Evolutionary conservation across 2,797 vertebrate genomes (phyloP).

Genomic region (Lutjanus argentimaculatus): DNA sequence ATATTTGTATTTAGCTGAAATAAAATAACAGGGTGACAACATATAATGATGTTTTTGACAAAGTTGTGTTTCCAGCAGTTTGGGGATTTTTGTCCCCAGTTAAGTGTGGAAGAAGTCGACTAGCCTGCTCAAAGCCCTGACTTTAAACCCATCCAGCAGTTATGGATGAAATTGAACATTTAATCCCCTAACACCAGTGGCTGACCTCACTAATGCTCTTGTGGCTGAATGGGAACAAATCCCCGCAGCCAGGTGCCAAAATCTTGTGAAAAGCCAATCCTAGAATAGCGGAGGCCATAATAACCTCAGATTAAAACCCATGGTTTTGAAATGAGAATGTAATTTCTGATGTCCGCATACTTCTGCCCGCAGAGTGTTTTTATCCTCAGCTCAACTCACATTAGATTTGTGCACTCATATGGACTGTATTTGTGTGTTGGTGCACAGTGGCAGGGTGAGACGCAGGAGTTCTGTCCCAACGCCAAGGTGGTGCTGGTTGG

Average conservation of each 20-base stretch:
- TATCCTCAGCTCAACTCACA: background rate
- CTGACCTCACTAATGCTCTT: background rate
- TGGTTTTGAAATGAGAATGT: conserved; percentile 15
- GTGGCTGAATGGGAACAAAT: conserved; percentile 5
- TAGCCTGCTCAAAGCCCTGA: background rate
- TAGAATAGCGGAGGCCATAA: background rate
- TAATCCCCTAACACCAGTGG: background rate
- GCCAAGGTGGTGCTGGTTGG: conserved; percentile 96
- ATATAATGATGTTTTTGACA: no score
- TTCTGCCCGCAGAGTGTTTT: background rate
- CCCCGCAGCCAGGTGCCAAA: background rate
- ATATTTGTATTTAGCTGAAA: no score
- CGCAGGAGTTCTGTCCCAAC: conserved; percentile 95
- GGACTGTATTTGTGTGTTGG: conserved; percentile 20
- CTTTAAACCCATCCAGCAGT: background rate
- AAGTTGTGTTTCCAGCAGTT: background rate
- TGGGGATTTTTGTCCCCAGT: background rate
- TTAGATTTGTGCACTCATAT: background rate
- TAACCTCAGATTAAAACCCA: background rate
- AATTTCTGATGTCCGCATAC: background rate
- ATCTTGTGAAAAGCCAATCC: background rate
- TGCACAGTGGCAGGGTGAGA: conserved; percentile 94
- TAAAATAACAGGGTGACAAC: no score
- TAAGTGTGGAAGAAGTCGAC: background rate
- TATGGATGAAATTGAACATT: background rate